A percentile compares a stretch with the other conserved stretches of the same genome.
Conservation (phyloP, 2,888 invertebrate species). For the Cheilosia scutellata region DNA sequence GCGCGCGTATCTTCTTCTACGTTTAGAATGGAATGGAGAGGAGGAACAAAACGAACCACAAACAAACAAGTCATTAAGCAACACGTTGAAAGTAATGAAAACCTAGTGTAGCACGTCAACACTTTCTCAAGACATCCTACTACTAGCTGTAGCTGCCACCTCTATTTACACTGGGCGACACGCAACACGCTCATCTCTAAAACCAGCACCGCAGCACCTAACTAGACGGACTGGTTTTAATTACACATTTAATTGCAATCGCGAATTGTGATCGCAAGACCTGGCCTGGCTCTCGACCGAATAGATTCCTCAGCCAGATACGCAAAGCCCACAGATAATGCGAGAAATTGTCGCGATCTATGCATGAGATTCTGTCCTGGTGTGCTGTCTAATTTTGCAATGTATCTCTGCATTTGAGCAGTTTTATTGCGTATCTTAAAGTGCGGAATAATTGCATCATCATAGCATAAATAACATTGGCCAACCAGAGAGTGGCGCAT, state of each 20-base stretch:
- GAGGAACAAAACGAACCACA: conserved; percentile 22
- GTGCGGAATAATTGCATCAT: conserved; percentile 73
- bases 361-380: conserved; percentile 51
- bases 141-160: conserved; percentile 56
- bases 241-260: conserved; percentile 72
- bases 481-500: conserved; percentile 26
- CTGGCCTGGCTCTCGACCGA: conserved; percentile 25
- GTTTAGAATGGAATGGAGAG: conserved; percentile 23
- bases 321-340: conserved; percentile 46
- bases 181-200: conserved; percentile 34
- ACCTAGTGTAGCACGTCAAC: conserved; percentile 69
- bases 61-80: conserved; percentile 71
- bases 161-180: conserved; percentile 50
- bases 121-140: conserved; percentile 67
- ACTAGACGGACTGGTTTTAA: conserved; percentile 72
- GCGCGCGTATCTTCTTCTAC: conserved; percentile 31
- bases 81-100: conserved; percentile 59
- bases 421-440: conserved; percentile 67
- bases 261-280: conserved; percentile 62
- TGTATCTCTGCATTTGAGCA: conserved; percentile 58
- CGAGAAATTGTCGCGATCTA: conserved; percentile 67
- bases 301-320: conserved; percentile 47
- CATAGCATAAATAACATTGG: conserved; percentile 67
- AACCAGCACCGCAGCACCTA: conserved; percentile 31
- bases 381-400: conserved; percentile 61